phyloP scores from a whole-genome alignment of 2,888 invertebrate species.

The Artemia sinica region DNA sequence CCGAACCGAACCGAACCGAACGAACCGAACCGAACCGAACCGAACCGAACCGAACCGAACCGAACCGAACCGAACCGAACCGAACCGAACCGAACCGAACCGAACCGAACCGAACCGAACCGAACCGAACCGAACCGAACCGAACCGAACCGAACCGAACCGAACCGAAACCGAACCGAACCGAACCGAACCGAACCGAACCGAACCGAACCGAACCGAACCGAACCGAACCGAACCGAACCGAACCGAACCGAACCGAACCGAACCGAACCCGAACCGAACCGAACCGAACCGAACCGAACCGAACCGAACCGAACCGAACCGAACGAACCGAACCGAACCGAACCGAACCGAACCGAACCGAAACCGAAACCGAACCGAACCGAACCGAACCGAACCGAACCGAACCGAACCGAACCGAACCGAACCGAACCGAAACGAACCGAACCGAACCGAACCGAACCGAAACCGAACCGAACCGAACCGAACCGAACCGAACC shows the following conservation, averaged over 20 bases:
- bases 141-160: constrained; percentile 23
- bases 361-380: too few relatives aligned
- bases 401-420: too few relatives aligned
- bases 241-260: constrained; percentile 22
- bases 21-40: too few relatives aligned
- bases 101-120: constrained; percentile 22
- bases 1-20: too few relatives aligned
- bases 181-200: constrained; percentile 22
- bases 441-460: too few relatives aligned
- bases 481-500: too few relatives aligned
- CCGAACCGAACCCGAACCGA: too few relatives aligned
- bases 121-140: constrained; percentile 22
- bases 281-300: constrained; percentile 22
- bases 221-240: constrained; percentile 23
- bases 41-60: constrained; percentile 22
- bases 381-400: constrained; percentile 22
- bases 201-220: constrained; percentile 23
- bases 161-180: too few relatives aligned
- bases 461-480: too few relatives aligned
- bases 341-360: too few relatives aligned
- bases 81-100: constrained; percentile 23
- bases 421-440: too few relatives aligned
- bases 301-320: constrained; percentile 1
- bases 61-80: constrained; percentile 20
- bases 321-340: too few relatives aligned